Percentiles rank a stretch among this genome's conserved stretches.
These are phyloP conservation scores for Embiotoca jacksoni DNA, from an alignment of 2,113 vertebrate genomes.

Conservation along the genomic window DNA sequence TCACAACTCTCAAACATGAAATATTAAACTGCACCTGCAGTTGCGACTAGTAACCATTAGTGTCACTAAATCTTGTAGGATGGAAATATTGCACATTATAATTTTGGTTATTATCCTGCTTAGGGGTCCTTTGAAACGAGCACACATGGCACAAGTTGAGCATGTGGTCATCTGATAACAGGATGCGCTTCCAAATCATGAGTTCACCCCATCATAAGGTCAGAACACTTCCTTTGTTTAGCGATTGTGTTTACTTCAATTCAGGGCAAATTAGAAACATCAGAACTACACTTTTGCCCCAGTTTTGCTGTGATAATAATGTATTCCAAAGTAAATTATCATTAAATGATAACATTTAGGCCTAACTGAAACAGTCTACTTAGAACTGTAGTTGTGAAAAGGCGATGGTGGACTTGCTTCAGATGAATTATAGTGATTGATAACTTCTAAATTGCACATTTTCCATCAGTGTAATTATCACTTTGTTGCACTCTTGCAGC, in stretches of 20 bases:
- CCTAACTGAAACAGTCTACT: background rate
- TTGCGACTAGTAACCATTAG: background rate
- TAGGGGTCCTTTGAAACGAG: background rate
- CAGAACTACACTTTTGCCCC: conserved; percentile 7
- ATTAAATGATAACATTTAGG: background rate
- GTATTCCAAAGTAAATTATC: background rate
- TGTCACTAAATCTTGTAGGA: background rate
- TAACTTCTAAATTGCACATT: conserved; percentile 1
- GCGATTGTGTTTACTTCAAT: conserved; percentile 25
- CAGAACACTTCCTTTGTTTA: conserved; percentile 19
- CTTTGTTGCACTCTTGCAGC: background rate
- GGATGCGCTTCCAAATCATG: conserved; percentile 16
- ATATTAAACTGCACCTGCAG: too few species aligned
- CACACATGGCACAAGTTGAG: background rate
- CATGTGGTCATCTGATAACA: conserved; percentile 19
- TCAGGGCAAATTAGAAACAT: conserved; percentile 34
- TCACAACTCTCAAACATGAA: too few species aligned
- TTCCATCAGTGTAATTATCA: conserved; percentile 2
- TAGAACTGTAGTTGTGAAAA: background rate
- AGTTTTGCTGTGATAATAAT: background rate
- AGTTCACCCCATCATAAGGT: conserved; percentile 29
- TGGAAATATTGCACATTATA: too few species aligned
- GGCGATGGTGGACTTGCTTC: background rate
- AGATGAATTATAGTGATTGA: conserved; percentile 18
- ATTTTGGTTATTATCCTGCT: background rate